Evolutionary conservation across 1,140 invertebrate genomes (phyloP).

Genomic region (Meloidogyne chitwoodi): DNA sequence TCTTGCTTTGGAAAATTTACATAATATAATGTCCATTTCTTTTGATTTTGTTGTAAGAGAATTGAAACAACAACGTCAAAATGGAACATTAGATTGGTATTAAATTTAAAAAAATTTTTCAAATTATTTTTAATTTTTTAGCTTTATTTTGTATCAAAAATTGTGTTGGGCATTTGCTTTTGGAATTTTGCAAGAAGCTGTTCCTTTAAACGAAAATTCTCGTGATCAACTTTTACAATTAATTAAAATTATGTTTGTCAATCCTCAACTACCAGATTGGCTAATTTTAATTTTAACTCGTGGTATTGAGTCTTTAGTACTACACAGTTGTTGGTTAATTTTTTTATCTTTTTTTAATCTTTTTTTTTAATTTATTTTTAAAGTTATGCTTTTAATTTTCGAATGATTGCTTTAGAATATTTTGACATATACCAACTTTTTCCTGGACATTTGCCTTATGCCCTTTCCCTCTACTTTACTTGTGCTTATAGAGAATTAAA

Average conservation of each 20-base stretch:
- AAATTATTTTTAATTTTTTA: conserved; percentile 1
- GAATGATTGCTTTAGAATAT: conserved; percentile 35
- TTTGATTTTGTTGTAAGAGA: conserved; percentile 42
- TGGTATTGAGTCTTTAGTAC: conserved; percentile 47
- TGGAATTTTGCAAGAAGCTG: background rate
- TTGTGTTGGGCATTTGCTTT: background rate
- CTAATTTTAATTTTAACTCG: conserved; percentile 32
- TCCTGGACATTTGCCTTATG: conserved; percentile 37
- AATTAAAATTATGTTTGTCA: conserved; percentile 36
- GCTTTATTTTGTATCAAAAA: conserved; percentile 26
- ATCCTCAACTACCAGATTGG: conserved; percentile 42
- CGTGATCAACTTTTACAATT: conserved; percentile 31
- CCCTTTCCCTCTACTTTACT: conserved; percentile 38
- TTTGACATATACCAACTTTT: conserved; percentile 44
- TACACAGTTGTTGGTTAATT: conserved; percentile 41
- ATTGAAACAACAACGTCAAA: conserved; percentile 19
- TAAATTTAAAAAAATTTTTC: background rate
- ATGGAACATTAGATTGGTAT: conserved; percentile 32
- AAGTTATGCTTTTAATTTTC: conserved; percentile 31
- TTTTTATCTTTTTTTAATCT: background rate
- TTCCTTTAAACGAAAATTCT: background rate
- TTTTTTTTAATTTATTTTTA: background rate
- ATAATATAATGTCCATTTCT: conserved; percentile 10
- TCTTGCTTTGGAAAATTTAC: conserved; percentile 24
- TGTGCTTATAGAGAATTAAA: conserved; percentile 40